Evolutionary conservation across 2,888 invertebrate genomes (phyloP).

Genomic region (Patella caerulea): DNA sequence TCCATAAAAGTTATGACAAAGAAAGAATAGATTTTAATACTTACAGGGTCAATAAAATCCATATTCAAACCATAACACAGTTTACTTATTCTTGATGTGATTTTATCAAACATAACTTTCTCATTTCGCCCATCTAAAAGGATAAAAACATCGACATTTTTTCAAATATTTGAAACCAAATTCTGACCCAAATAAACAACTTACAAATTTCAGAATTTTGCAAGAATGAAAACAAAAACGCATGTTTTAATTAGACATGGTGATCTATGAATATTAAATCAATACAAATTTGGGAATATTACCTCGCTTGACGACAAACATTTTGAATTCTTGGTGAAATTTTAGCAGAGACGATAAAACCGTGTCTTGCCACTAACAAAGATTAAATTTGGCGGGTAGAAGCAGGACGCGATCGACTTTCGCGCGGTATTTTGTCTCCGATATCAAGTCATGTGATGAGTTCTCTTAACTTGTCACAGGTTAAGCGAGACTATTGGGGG

Average conservation of each 20-base stretch:
- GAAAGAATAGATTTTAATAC: slow-evolving; percentile 62
- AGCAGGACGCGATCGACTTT: slow-evolving; percentile 11
- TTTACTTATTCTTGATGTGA: slow-evolving; percentile 94
- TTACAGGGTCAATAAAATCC: slow-evolving; percentile 96
- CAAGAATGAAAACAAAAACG: too few species aligned
- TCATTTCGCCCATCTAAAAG: slow-evolving; percentile 87
- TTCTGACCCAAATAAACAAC: too few species aligned
- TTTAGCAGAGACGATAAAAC: background rate
- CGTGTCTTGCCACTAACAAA: background rate
- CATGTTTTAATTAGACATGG: too few species aligned
- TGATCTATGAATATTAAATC: background rate
- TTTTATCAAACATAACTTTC: slow-evolving; percentile 96
- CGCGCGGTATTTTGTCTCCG: background rate
- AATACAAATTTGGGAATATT: background rate
- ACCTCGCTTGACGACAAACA: slow-evolving; percentile 26
- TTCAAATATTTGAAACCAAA: too few species aligned
- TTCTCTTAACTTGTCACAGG: too few species aligned
- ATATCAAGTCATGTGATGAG: too few species aligned
- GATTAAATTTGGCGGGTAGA: slow-evolving; percentile 5
- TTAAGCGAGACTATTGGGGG: too few species aligned
- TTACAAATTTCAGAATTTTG: too few species aligned
- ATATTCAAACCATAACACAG: slow-evolving; percentile 95
- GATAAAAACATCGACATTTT: slow-evolving; percentile 9
- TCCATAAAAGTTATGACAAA: too few species aligned
- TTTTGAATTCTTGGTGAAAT: slow-evolving; percentile 8